Percentiles rank a stretch among this genome's conserved stretches.
phyloP scores from a whole-genome alignment of 1,140 invertebrate species.

The Nixonia krombeini region DNA sequence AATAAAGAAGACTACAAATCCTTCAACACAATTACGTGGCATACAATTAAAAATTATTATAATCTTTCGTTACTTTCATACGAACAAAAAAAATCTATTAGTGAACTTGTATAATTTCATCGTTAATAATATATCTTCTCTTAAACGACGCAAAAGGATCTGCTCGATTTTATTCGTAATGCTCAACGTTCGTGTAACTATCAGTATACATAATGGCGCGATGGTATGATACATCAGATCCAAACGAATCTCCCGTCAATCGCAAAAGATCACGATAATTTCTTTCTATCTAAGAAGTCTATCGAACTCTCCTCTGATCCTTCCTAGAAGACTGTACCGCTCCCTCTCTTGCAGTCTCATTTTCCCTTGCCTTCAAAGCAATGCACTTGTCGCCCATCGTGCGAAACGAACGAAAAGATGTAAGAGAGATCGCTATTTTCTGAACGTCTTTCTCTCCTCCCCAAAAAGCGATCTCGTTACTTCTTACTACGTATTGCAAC shows the following conservation, averaged over 20 bases:
- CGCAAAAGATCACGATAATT: slow-evolving; percentile 11
- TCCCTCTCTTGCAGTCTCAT: neutral
- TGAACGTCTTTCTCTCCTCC: neutral
- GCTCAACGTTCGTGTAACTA: neutral
- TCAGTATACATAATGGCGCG: neutral
- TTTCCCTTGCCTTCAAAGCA: slow-evolving; percentile 3
- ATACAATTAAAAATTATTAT: too few relatives aligned
- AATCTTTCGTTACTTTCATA: too few relatives aligned
- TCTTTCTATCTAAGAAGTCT: slow-evolving; percentile 34
- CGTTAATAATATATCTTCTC: too few relatives aligned
- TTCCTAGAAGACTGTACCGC: neutral
- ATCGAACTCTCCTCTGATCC: slow-evolving; percentile 36
- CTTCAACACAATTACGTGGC: too few relatives aligned
- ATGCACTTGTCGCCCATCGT: slow-evolving; percentile 15
- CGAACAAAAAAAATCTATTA: too few relatives aligned
- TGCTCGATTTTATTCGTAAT: neutral
- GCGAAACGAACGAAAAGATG: neutral
- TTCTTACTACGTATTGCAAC: slow-evolving; percentile 61
- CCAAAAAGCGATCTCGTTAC: slow-evolving; percentile 16
- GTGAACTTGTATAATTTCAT: too few relatives aligned
- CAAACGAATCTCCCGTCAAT: slow-evolving; percentile 12
- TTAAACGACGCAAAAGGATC: neutral
- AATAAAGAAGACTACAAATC: too few relatives aligned
- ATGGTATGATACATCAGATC: neutral
- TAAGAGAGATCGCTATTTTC: neutral